Conservation (phyloP, 2,113 vertebrate species). For the Spheniscus mendiculus region DNA sequence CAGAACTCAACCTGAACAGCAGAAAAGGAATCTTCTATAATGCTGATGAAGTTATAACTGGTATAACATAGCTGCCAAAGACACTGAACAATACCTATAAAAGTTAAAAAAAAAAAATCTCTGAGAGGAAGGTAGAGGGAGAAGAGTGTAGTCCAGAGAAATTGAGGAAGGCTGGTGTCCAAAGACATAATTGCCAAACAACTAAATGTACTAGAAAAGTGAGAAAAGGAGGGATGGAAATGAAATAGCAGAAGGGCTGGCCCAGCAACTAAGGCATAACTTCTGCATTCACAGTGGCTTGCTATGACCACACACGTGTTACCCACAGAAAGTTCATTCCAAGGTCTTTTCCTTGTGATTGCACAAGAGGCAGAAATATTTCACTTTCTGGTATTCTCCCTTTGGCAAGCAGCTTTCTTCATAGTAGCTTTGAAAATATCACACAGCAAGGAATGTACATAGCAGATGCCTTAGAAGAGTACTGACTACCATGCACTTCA, state of each 20-base stretch:
- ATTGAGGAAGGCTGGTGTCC: not conserved
- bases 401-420: slow-evolving; percentile 16
- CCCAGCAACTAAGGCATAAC: not conserved
- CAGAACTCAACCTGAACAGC: not conserved
- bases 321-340: slow-evolving; percentile 29
- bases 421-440: slow-evolving; percentile 2
- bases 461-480: not conserved
- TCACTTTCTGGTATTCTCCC: slow-evolving; percentile 28
- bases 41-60: not conserved
- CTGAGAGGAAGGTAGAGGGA: not conserved
- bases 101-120: not conserved
- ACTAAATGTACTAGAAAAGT: not conserved
- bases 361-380: slow-evolving; percentile 45
- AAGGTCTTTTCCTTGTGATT: slow-evolving; percentile 37
- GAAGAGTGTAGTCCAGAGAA: not conserved
- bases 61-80: not conserved
- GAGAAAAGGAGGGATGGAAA: not conserved
- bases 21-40: not conserved
- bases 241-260: not conserved
- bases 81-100: not conserved
- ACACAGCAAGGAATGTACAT: not conserved
- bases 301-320: not conserved
- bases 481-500: not conserved
- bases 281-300: not conserved
- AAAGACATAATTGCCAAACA: not conserved